phyloP scores from a whole-genome alignment of 2,113 vertebrate genomes.

The Podiceps cristatus region DNA sequence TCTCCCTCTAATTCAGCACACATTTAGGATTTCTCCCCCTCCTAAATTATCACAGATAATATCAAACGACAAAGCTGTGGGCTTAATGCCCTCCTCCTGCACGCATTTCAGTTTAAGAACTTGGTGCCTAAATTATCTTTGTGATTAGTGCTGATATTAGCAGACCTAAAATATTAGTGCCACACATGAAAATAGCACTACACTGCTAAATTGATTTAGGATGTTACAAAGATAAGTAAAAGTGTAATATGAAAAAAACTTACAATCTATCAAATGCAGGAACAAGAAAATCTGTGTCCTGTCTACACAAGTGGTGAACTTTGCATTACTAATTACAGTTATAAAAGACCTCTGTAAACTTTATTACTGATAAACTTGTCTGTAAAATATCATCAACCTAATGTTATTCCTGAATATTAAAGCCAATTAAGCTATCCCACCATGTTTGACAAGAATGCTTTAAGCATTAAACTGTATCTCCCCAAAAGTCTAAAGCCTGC shows the following conservation, averaged over 20 bases:
- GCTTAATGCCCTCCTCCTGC: fast-evolving
- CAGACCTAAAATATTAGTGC: neutral
- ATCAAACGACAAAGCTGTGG: neutral
- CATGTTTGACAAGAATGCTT: neutral
- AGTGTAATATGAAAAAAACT: neutral
- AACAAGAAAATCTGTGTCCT: neutral
- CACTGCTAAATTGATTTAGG: neutral
- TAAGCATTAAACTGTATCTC: neutral
- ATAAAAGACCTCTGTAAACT: neutral
- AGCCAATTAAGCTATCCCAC: neutral
- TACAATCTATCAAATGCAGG: neutral
- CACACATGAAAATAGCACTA: neutral
- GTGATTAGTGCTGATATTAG: neutral
- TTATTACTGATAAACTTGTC: neutral
- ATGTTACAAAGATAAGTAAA: neutral
- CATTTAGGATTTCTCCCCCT: neutral
- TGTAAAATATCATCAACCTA: neutral
- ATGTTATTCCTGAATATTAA: neutral
- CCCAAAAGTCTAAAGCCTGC: neutral
- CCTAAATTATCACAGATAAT: neutral
- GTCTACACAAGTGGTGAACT: neutral
- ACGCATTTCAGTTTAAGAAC: neutral
- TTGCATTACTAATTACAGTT: neutral
- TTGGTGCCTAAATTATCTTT: neutral
- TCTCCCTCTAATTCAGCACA: neutral